These are phyloP conservation scores for Geodia barretti DNA, from an alignment of 37 sponge, comb jelly and placozoan species.

Conservation along the genomic window DNA sequence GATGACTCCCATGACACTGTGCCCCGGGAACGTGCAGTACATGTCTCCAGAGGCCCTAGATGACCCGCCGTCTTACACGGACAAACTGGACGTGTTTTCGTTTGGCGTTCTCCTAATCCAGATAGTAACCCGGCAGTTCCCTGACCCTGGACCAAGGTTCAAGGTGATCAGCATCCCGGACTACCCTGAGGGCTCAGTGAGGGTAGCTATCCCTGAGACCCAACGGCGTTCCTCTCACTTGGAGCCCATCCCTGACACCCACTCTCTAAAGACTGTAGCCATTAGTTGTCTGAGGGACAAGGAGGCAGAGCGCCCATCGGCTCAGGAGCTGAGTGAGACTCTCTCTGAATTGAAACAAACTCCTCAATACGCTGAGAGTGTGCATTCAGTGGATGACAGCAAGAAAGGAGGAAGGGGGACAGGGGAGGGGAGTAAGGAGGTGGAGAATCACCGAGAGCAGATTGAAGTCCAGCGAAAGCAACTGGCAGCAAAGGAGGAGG, in stretches of 20 bases:
- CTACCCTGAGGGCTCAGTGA: not conserved
- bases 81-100: constrained; percentile 32
- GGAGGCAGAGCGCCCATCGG: not conserved
- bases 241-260: not conserved
- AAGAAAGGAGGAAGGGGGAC: not conserved
- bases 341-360: not conserved
- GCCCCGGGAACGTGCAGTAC: constrained; percentile 23
- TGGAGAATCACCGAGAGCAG: not conserved
- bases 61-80: not conserved
- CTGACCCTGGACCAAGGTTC: constrained; percentile 1
- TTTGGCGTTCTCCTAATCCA: constrained; percentile 39
- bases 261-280: not conserved
- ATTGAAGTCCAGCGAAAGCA: constrained; percentile 3
- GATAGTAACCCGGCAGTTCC: constrained; percentile 8
- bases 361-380: constrained; percentile 6
- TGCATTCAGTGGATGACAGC: not conserved
- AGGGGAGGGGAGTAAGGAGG: not conserved
- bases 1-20: not conserved
- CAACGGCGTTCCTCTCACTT: constrained; percentile 9
- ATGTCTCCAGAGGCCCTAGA: constrained; percentile 52
- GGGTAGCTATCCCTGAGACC: constrained; percentile 9
- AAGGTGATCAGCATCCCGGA: not conserved
- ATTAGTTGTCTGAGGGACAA: constrained; percentile 18
- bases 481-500: not conserved
- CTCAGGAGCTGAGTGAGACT: not conserved